phyloP scores from a whole-genome alignment of 1,140 invertebrate species.

The Gryon sp. region DNA sequence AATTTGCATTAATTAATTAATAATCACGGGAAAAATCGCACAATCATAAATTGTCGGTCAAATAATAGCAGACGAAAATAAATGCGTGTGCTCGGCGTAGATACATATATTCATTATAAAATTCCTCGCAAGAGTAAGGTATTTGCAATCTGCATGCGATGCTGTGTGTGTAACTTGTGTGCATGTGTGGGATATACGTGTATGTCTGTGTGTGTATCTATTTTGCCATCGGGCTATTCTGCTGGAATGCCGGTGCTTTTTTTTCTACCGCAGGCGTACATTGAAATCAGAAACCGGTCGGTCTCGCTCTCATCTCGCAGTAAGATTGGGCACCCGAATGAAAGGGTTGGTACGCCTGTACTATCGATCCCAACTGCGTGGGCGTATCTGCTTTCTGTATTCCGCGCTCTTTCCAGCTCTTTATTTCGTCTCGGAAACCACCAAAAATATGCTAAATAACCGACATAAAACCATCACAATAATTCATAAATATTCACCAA shows the following conservation, averaged over 20 bases:
- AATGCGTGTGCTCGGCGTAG: slow-evolving; percentile 1
- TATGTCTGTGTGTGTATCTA: too few species aligned
- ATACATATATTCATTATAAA: slow-evolving; percentile 54
- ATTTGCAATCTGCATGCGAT: slow-evolving; percentile 57
- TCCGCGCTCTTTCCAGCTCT: slow-evolving; percentile 28
- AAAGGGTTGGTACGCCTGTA: slow-evolving; percentile 59
- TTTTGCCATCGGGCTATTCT: slow-evolving; percentile 56
- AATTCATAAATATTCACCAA: slow-evolving; percentile 28
- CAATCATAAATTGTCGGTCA: slow-evolving; percentile 23
- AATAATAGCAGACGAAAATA: slow-evolving; percentile 35
- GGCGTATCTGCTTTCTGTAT: slow-evolving; percentile 60
- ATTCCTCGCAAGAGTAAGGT: slow-evolving; percentile 31
- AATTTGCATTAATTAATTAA: slow-evolving; percentile 21
- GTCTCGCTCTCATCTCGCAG: slow-evolving; percentile 50
- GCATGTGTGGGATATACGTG: too few species aligned
- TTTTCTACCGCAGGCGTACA: slow-evolving; percentile 53
- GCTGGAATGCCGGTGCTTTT: slow-evolving; percentile 52
- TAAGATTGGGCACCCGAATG: slow-evolving; percentile 57
- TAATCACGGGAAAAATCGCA: neutral
- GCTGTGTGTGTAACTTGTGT: too few species aligned
- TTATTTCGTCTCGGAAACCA: slow-evolving; percentile 32
- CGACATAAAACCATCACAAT: slow-evolving; percentile 2
- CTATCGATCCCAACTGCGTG: slow-evolving; percentile 64
- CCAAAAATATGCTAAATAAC: slow-evolving; percentile 43
- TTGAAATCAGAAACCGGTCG: slow-evolving; percentile 60